Conservation (phyloP, 2,113 vertebrate species). For the Daphoenositta chrysoptera region DNA sequence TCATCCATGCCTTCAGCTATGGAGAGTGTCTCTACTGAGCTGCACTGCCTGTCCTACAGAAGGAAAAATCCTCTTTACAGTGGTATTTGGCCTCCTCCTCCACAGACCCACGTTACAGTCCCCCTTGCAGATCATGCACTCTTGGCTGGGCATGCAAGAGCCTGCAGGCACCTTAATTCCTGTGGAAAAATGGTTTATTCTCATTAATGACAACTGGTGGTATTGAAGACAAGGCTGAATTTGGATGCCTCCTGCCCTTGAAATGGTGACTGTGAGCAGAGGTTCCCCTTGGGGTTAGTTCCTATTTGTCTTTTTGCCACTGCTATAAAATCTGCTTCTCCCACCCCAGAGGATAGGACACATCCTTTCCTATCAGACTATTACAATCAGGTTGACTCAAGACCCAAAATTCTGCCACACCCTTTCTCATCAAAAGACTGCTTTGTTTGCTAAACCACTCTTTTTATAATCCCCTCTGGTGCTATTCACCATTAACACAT, state of each 20-base stretch:
- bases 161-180: not conserved
- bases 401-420: not conserved
- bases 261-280: not conserved
- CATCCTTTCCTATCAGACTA: not conserved
- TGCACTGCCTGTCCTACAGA: not conserved
- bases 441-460: not conserved
- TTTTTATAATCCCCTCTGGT: not conserved
- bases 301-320: not conserved
- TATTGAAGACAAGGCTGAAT: not conserved
- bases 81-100: not conserved
- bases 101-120: accelerated
- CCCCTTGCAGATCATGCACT: no score
- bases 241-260: not conserved
- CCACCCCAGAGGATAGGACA: not conserved
- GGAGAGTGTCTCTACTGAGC: not conserved
- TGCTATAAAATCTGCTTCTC: not conserved
- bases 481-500: not conserved
- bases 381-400: not conserved
- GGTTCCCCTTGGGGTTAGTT: not conserved
- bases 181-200: not conserved
- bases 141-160: not conserved
- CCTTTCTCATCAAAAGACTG: not conserved
- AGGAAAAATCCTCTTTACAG: not conserved
- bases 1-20: not conserved
- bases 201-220: not conserved